Base-by-base conservation (phyloP, 2,888 invertebrate species). In the Microplitis deprimator region DNA sequence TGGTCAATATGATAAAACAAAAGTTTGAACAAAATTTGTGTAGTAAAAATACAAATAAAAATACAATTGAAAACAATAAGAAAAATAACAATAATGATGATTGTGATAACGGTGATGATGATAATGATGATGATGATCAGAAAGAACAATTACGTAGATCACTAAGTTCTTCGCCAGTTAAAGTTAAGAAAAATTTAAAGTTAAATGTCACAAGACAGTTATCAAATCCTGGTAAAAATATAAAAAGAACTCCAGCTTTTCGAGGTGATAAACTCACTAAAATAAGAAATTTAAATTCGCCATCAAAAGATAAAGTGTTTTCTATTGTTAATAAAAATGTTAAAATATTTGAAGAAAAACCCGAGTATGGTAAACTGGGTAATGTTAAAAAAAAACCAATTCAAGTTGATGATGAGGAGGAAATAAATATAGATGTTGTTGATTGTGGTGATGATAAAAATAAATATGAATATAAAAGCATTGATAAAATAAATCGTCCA, bases 211-310 rank as follows among this genome's bases (percentile, higher is more conserved):
- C 90, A 0, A 86, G 92, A 0, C 92, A 92, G 82, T 86, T 84
- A 0, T 92, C 92, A 81, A 92, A 92, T 80, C 92, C 92, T 0
- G 90, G 91, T 0, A 92, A 91, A 77, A 92, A 92, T 81, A 91
- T 92, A n/a, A 92, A 92, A 85, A 86, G 92, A 72, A 91, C 91
- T 40, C 92, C 92, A 8, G 92, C 92, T 1, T 93, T 93, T 84
- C 88, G 92, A 64, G 88, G 91, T 75, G 92, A 92, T 80, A 91
- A 91, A 38, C 76, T 81, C 6, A 59, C 80, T 10, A 78, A 80
- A 64, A 81, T 75, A 4, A 81, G 79, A 60, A 82, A 83, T 76
- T 76, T 83, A 1, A 77, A 83, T 38, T 82, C 82, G 1, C 82
- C 82, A n/a, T 81, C 81, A 1, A 81, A 80, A 50, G 83, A 84